Evolutionary conservation across 2,113 vertebrate species (phyloP).

Genomic region (Chrysochloris asiatica): DNA sequence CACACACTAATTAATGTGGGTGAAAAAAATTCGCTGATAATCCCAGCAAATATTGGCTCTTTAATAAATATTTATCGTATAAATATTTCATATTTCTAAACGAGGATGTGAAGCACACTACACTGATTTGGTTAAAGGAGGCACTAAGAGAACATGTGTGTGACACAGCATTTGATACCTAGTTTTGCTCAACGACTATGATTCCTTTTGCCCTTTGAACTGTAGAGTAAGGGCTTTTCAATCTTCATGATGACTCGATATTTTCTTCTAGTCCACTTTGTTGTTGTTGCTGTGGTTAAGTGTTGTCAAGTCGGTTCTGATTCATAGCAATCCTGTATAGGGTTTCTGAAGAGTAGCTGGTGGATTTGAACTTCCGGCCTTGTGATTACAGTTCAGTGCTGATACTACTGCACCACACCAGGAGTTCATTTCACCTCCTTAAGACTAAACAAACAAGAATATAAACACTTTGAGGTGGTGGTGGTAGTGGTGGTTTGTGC

Average conservation of each 20-base stretch:
- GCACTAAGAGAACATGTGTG: fast-evolving
- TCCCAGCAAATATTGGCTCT: too few relatives aligned
- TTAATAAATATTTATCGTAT: neutral
- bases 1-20: too few relatives aligned
- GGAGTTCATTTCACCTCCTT: fast-evolving
- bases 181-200: fast-evolving
- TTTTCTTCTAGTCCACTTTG: too few relatives aligned
- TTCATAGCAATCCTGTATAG: too few relatives aligned
- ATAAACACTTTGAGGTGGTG: fast-evolving
- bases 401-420: too few relatives aligned
- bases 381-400: too few relatives aligned
- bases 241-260: fast-evolving
- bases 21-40: too few relatives aligned
- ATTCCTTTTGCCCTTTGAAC: neutral
- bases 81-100: neutral
- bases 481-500: too few relatives aligned
- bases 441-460: neutral
- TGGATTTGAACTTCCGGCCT: too few relatives aligned
- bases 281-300: too few relatives aligned
- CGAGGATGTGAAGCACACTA: neutral
- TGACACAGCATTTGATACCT: fast-evolving
- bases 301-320: too few relatives aligned
- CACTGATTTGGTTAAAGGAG: neutral
- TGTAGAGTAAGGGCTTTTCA: fast-evolving
- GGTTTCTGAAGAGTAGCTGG: too few relatives aligned